Evolutionary conservation across 2,797 vertebrate species (phyloP), one percentile per base, ranked within the genome.

Genomic region (Mormyrops boulengeri): DNA sequence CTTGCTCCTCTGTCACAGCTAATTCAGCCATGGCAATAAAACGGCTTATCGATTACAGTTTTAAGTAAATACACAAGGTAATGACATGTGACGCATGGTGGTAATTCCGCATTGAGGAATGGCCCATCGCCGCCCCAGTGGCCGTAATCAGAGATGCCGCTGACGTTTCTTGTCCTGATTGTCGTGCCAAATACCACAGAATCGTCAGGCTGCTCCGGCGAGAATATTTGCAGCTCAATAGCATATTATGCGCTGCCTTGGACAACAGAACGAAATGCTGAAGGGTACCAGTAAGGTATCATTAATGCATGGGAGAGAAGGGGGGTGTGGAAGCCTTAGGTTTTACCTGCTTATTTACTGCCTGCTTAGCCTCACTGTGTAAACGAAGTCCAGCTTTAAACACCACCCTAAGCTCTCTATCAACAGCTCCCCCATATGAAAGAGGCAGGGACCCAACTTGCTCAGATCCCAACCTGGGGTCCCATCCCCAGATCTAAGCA

Each of bases 1-100:
- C 88, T 91, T 89, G 86, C 89, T 86, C 38, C 55, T 89, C 92
- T 93, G 92, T 93, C 93, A 93, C 90, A 92, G 91, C 89, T 91
- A 92, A 94, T 94, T 95, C 94, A 93, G 90, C 92, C 89, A 38
- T 80, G 88, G 90, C 90, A 44, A 92, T 94, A 92, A 94, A 94
- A 89, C 90, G 91, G 55, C 91, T 90, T 92, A 95, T 94, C 14
- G 92, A 95, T 95, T 92, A 91, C 88, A 87, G 89, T 92, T 93
- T 93, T 92, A 94, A 94, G 92, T 93, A 93, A 94, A 94, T 91
- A 93, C 89, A 86, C 93, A 90, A 92, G 90, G 92, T 93, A 93
- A 93, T 86, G 85, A 91, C 92, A 89, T 88, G 92, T 88, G 86
- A 91, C 92, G 91, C 91, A 91, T 89, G 88, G 85, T 90, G 80